Conservation (phyloP, 1,140 invertebrate genomes). For the Brachionus manjavacas region DNA sequence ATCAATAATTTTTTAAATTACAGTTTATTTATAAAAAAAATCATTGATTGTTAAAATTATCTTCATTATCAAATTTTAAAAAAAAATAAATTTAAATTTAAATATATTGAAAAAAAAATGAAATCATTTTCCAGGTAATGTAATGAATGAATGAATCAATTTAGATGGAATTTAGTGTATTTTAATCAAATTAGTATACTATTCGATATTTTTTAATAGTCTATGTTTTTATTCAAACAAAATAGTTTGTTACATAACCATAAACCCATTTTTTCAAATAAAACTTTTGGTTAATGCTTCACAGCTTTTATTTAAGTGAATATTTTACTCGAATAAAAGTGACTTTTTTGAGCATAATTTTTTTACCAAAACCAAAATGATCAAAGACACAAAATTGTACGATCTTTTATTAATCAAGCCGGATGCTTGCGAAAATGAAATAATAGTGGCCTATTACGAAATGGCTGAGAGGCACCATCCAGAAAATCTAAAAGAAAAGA, state of each 20-base stretch:
- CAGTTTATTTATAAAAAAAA: too few species aligned
- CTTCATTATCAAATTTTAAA: too few species aligned
- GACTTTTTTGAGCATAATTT: not conserved
- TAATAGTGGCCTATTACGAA: conserved; percentile 1
- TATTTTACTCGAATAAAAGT: not conserved
- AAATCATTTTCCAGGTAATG: not conserved
- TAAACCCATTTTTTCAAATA: not conserved
- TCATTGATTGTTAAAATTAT: too few species aligned
- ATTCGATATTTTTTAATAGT: not conserved
- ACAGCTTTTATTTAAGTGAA: not conserved
- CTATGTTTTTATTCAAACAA: not conserved
- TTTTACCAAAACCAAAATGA: not conserved
- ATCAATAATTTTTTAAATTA: too few species aligned
- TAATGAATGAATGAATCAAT: not conserved
- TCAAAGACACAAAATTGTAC: not conserved
- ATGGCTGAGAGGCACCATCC: not conserved
- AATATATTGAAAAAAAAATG: too few species aligned
- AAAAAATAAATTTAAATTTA: too few species aligned
- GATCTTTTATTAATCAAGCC: not conserved
- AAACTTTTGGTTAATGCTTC: not conserved
- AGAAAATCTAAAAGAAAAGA: not conserved
- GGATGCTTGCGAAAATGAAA: not conserved
- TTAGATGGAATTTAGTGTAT: not conserved
- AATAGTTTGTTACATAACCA: not conserved
- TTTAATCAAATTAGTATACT: not conserved